Evolutionary conservation across 2,113 vertebrate genomes (phyloP).

Genomic region (Clarias macrocephalus): DNA sequence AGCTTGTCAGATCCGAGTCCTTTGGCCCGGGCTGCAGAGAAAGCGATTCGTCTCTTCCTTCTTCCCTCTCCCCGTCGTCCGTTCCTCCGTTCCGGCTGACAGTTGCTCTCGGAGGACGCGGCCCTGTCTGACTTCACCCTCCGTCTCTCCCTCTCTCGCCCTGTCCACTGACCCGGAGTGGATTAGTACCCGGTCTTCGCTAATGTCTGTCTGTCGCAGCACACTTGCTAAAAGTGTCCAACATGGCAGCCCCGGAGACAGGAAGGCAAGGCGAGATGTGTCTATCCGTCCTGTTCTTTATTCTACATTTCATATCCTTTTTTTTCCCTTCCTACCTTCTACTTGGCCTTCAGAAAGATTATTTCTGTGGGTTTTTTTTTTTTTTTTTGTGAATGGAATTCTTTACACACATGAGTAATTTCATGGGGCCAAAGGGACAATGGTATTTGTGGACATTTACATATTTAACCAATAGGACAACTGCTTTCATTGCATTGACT

Average conservation of each 20-base stretch:
- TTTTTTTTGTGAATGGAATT: background rate
- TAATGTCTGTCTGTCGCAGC: conserved; percentile 75
- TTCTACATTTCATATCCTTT: conserved; percentile 1
- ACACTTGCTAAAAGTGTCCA: conserved; percentile 71
- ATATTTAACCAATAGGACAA: background rate
- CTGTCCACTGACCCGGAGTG: conserved; percentile 77
- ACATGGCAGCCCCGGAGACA: conserved; percentile 61
- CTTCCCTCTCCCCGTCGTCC: conserved; percentile 1
- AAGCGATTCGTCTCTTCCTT: conserved; percentile 51
- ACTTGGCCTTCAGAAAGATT: background rate
- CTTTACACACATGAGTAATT: too few species aligned
- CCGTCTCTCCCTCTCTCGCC: conserved; percentile 60
- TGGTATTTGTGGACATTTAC: background rate
- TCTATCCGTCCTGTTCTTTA: conserved; percentile 9
- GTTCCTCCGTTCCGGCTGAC: conserved; percentile 30
- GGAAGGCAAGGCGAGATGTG: conserved; percentile 56
- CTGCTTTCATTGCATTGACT: background rate
- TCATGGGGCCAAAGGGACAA: background rate
- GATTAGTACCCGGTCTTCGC: conserved; percentile 70
- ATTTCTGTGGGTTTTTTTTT: background rate
- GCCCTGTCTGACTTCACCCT: conserved; percentile 57
- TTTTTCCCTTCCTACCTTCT: background rate
- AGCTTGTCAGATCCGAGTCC: conserved; percentile 29
- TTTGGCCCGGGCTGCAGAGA: background rate
- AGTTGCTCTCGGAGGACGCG: conserved; percentile 47